A percentile compares a stretch with the other conserved stretches of the same genome.
Conservation (phyloP, 2,888 invertebrate species). For the Nephrotoma flavescens region DNA sequence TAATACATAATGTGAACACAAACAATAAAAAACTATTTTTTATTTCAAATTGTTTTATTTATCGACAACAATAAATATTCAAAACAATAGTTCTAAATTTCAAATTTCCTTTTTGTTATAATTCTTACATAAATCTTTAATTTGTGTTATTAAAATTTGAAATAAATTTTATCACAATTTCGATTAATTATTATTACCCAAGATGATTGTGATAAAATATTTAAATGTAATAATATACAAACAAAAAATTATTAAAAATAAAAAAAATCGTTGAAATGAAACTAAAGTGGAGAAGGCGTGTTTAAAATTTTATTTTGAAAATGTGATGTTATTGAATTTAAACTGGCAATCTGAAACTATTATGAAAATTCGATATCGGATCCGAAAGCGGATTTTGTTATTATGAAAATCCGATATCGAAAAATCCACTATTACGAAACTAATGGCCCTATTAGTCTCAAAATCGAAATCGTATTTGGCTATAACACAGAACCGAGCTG, state of each 20-base stretch:
- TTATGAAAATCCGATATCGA: too few species aligned
- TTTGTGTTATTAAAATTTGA: neutral
- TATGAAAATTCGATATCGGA: too few species aligned
- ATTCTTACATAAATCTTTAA: neutral
- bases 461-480: too few species aligned
- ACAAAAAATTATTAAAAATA: neutral
- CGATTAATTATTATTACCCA: neutral
- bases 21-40: neutral
- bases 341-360: too few species aligned
- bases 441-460: too few species aligned
- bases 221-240: neutral
- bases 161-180: neutral
- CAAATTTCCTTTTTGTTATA: neutral
- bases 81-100: neutral
- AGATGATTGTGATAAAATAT: neutral
- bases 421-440: too few species aligned
- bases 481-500: too few species aligned
- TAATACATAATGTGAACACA: neutral
- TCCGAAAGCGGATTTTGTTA: too few species aligned
- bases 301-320: neutral
- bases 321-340: too few species aligned
- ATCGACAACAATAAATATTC: neutral
- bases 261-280: neutral
- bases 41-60: neutral
- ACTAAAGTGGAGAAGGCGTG: neutral